These are phyloP conservation scores for Eumaeus atala DNA, from an alignment of 1,140 invertebrate species.

Conservation along the genomic window DNA sequence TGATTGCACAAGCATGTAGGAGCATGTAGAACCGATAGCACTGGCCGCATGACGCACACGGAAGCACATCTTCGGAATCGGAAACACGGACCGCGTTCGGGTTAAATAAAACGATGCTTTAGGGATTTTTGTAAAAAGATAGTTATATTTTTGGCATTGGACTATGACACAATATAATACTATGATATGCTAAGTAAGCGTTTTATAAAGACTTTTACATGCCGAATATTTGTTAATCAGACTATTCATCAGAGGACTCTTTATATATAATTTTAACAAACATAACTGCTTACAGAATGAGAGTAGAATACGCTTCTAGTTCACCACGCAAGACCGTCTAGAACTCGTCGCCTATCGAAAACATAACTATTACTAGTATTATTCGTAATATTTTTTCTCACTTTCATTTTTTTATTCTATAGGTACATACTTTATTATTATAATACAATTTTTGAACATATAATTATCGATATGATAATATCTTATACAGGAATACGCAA, in stretches of 20 bases:
- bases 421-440: conserved; percentile 63
- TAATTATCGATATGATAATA: conserved; percentile 73
- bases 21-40: conserved; percentile 5
- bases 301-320: conserved; percentile 62
- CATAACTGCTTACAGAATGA: conserved; percentile 72
- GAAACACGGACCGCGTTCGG: conserved; percentile 28
- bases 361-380: conserved; percentile 70
- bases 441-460: conserved; percentile 74
- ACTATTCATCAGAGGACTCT: conserved; percentile 73
- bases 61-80: conserved; percentile 20
- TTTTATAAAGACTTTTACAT: conserved; percentile 74
- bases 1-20: conserved; percentile 10
- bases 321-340: conserved; percentile 55
- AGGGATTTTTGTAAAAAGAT: conserved; percentile 74
- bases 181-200: conserved; percentile 75
- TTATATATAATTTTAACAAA: conserved; percentile 73
- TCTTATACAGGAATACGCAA: conserved; percentile 70
- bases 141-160: conserved; percentile 75
- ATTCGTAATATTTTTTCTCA: conserved; percentile 72
- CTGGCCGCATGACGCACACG: conserved; percentile 15
- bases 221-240: conserved; percentile 73
- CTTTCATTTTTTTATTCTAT: conserved; percentile 72
- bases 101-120: conserved; percentile 67
- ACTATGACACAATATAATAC: conserved; percentile 75
- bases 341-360: conserved; percentile 64